Evolutionary conservation across 1,140 invertebrate species (phyloP), one percentile per base, ranked within the genome.

Genomic region (Aphidius ervi): DNA sequence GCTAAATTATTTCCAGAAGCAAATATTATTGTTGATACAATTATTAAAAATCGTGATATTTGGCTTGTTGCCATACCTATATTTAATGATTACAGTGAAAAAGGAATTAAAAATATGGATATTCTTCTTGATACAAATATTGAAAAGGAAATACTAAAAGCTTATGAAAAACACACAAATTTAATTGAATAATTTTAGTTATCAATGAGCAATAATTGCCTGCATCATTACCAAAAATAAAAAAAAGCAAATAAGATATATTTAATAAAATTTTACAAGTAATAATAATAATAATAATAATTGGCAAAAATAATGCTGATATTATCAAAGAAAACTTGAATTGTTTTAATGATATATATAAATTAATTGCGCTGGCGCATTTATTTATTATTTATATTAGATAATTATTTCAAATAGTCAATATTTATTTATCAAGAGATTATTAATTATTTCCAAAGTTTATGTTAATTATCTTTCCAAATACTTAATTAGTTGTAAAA

Each of bases 1-100:
- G 69, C 72, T 45, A 70, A 59, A 16, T 64, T 81, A 61, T 81
- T 80, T 62, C 69, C 74, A 0, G 47, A 55, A 37, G 56, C 66
- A 40, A 50, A 68, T 20, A 57, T 63, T 43, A 65, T 74, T 46
- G 63, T 75, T 9, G 47, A 69, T 6, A 59, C 63, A n/a, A 63
- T 76, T 10, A 66, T 71, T 45, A 59, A 65, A 23, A 76, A 76
- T 65, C 66, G 67, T n/a, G 45, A 63, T 16, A 56, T 75, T 9
- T 76, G 74, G 74, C 56, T 67, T 61, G 53, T 58, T 4, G 67
- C 70, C 6, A 70, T 67, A 58, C 43, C 40, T 4, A 57, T 74
- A 46, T 73, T 75, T 62, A 61, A 73, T 48, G 69, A 69, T 39
- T 71, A 72, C 41, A 67, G 61, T 20, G 50, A 65, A 47, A 63